phyloP scores from a whole-genome alignment of 2,113 vertebrate species.

The Spilogale gracilis region DNA sequence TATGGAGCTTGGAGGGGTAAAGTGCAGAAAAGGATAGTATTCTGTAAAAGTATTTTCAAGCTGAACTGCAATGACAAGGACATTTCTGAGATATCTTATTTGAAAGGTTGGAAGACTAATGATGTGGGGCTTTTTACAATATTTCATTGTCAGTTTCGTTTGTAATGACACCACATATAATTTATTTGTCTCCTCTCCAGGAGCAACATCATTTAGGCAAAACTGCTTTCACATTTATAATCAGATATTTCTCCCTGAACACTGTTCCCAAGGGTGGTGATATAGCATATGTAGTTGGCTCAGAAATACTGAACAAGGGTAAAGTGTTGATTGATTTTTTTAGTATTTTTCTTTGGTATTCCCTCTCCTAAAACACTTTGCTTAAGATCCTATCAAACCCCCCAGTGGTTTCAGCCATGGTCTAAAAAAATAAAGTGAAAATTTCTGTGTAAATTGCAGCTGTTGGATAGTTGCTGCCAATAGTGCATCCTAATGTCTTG shows the following conservation, averaged over 20 bases:
- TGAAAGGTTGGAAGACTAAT: slow-evolving; percentile 48
- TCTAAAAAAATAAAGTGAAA: background rate
- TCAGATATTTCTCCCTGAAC: background rate
- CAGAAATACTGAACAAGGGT: background rate
- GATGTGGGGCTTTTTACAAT: background rate
- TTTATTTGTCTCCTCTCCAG: slow-evolving; percentile 34
- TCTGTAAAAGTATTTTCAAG: slow-evolving; percentile 18
- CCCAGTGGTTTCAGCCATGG: background rate
- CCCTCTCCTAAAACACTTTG: background rate
- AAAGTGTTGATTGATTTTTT: background rate
- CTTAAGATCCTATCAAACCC: background rate
- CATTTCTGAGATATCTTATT: slow-evolving; percentile 31
- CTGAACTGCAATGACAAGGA: slow-evolving; percentile 46
- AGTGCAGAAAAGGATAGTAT: background rate
- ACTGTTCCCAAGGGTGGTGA: background rate
- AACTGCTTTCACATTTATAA: background rate
- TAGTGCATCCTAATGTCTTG: background rate
- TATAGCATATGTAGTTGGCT: background rate
- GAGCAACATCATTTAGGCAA: slow-evolving; percentile 43
- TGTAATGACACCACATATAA: slow-evolving; percentile 29
- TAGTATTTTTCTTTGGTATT: background rate
- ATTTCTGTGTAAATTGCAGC: background rate
- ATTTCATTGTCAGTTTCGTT: slow-evolving; percentile 65
- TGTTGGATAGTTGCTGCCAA: background rate
- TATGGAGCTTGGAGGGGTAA: background rate